phyloP scores from a whole-genome alignment of 1,140 invertebrate genomes.

The Globodera rostochiensis region DNA sequence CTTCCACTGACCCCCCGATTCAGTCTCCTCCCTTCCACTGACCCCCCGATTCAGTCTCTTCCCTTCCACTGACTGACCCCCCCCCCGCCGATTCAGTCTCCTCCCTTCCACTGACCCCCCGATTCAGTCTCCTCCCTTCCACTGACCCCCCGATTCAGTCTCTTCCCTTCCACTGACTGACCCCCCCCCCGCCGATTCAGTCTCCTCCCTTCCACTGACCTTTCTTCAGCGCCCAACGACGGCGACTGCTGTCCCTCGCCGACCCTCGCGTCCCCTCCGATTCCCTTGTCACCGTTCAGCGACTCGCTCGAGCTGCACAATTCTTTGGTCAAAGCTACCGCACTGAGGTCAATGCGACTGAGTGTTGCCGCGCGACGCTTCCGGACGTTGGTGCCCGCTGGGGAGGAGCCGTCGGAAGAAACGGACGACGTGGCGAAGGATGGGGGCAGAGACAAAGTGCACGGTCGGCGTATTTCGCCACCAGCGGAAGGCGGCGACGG shows the following conservation, averaged over 20 bases:
- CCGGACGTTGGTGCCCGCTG: not conserved
- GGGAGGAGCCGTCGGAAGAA: not conserved
- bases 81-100: too few species aligned
- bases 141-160: too few species aligned
- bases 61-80: too few species aligned
- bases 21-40: too few species aligned
- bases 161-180: too few species aligned
- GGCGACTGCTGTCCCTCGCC: not conserved
- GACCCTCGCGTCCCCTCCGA: too few species aligned
- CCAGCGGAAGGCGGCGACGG: not conserved
- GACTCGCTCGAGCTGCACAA: not conserved
- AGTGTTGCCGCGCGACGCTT: constrained; percentile 3
- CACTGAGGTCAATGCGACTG: constrained; percentile 1
- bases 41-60: too few species aligned
- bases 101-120: too few species aligned
- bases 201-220: not conserved
- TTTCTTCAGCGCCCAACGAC: not conserved
- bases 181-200: not conserved
- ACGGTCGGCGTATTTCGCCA: too few species aligned
- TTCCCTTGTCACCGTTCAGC: not conserved
- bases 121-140: too few species aligned
- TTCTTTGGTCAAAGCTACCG: not conserved
- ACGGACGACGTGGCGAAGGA: too few species aligned
- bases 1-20: too few species aligned
- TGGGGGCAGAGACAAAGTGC: not conserved